Percentiles rank a stretch among this genome's conserved stretches.
Conservation (phyloP, 2,797 vertebrate species). For the Dipus sagitta region DNA sequence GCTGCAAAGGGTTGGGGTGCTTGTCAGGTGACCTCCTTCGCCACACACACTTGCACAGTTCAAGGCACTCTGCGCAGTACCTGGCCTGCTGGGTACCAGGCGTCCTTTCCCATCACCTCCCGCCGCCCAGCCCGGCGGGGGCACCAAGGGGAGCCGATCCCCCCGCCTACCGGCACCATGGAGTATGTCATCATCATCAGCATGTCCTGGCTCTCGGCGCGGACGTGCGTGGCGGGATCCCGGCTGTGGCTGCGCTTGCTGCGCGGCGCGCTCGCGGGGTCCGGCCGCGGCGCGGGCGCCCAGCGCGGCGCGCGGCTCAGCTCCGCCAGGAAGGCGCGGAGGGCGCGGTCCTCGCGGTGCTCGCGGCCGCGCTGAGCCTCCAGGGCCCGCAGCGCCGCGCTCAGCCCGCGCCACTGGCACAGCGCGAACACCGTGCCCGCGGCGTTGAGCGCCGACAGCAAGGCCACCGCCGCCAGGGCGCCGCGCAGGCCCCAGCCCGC, state of each 20-base stretch:
- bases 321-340: constrained; percentile 84
- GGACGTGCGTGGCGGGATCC: constrained; percentile 86
- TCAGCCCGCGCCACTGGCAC: constrained; percentile 92
- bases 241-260: constrained; percentile 91
- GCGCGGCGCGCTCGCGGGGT: constrained; percentile 86
- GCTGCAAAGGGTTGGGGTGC: not conserved
- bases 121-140: constrained; percentile 19
- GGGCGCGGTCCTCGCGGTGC: constrained; percentile 83
- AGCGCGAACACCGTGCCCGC: constrained; percentile 92
- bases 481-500: constrained; percentile 87
- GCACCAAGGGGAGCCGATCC: not conserved
- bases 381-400: constrained; percentile 85
- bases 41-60: not conserved
- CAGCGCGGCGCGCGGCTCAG: constrained; percentile 71
- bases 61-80: not conserved
- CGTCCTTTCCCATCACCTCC: not conserved
- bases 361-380: constrained; percentile 87
- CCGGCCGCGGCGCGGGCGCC: not conserved
- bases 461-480: constrained; percentile 89
- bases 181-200: constrained; percentile 98
- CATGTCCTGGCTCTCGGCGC: constrained; percentile 91
- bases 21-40: not conserved
- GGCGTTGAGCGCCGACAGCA: constrained; percentile 91
- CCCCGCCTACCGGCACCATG: constrained; percentile 95
- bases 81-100: not conserved